Base-by-base conservation (phyloP, 2,888 invertebrate species). In the Drosophila neonasuta region DNA sequence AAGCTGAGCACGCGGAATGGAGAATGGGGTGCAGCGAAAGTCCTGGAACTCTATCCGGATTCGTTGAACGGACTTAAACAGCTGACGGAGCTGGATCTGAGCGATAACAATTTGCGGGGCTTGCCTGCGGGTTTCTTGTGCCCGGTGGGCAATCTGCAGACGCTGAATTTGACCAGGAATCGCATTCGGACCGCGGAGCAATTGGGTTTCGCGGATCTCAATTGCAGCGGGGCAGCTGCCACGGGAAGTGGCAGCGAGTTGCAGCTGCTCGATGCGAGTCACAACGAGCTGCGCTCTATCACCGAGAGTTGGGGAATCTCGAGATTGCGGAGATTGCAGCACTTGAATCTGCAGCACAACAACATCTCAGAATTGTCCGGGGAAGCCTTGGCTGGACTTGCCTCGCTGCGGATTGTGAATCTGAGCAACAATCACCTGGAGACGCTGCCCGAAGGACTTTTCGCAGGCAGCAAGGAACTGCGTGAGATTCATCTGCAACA, bases 401-500 rank as follows among this genome's bases (percentile, higher is more conserved):
- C 94, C 51, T 95, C 95, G 46, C 92, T 98, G 89, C 93, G 96
- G 86, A 94, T 96, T 41, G 92, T 98, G 55, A 97, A 98, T 92
- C 92, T 97, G 89, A 96, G 97, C 82, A 95, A 96, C 89, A 98
- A 98, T 90, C 94, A 94, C 77, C 92, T 98, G 84, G 95, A 94
- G 81, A 94, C 94, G 9, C 91, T 98, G 84, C 97, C 97, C 0
- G 95, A 96, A 88, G 95, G 95, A 11, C 89, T 97, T 0, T 97
- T 98, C 91, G 94, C 95, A 36, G 95, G 95, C 76, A 95, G 95
- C 63, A 93, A 95, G 83, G 96, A 97, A 89, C 91, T 96, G 55
- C 93, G 95, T 62, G 96, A 97, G 91, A 94, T 97, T 63, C 95
- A 96, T 88, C 91, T 97, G 78, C 96, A 96, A 87, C 95, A 96